These are phyloP conservation scores for Thymelicus acteon DNA, from an alignment of 2,888 invertebrate species.

Conservation along the genomic window DNA sequence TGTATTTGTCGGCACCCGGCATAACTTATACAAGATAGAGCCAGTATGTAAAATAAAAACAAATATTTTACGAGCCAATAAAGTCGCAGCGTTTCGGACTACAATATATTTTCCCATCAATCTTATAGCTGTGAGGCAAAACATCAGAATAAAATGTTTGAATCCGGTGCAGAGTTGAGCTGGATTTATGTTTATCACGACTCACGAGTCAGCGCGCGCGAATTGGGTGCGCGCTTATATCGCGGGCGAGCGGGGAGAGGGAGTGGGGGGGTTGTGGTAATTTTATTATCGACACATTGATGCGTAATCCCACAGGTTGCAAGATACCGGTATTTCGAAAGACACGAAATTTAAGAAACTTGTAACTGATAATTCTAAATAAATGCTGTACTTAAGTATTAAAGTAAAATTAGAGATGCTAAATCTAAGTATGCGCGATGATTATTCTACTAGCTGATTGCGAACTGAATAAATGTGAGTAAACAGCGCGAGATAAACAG, in stretches of 20 bases:
- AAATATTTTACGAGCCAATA: not conserved
- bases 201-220: not conserved
- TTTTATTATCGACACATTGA: not conserved
- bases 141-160: slow-evolving; percentile 17
- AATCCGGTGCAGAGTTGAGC: slow-evolving; percentile 10
- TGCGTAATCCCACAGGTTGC: not conserved
- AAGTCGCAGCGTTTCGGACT: not conserved
- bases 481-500: too few relatives aligned
- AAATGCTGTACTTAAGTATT: too few relatives aligned
- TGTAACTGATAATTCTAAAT: too few relatives aligned
- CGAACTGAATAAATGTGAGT: not conserved
- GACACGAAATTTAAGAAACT: too few relatives aligned
- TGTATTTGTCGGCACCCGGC: not conserved
- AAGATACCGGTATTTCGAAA: too few relatives aligned
- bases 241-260: too few relatives aligned
- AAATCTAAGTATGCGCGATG: too few relatives aligned
- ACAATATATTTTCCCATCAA: slow-evolving; percentile 10
- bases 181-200: slow-evolving; percentile 16
- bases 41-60: not conserved
- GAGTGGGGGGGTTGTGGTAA: too few relatives aligned
- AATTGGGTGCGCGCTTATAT: not conserved
- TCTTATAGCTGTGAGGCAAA: not conserved
- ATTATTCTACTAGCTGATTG: not conserved
- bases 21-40: not conserved
- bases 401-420: too few relatives aligned